Conservation (phyloP, 2,113 vertebrate species). For the Chinchilla lanigera region DNA sequence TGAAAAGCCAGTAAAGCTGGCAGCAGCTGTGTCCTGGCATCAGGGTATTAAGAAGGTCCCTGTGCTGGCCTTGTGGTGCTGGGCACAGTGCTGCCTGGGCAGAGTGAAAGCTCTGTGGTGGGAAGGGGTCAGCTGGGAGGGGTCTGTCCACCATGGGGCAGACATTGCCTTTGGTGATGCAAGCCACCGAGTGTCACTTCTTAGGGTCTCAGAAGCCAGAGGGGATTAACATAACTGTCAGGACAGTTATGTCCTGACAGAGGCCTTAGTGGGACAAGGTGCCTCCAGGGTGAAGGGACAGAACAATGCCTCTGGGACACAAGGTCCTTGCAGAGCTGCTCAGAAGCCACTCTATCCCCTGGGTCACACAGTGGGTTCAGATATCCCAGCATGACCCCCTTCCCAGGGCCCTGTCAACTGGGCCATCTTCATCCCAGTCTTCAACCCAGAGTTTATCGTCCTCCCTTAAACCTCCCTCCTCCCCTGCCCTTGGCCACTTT, state of each 20-base stretch:
- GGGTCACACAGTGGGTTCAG: not conserved
- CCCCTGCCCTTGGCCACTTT: not conserved
- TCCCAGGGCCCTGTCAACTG: not conserved
- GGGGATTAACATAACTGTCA: accelerated
- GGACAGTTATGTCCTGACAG: not conserved
- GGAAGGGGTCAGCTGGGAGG: not conserved
- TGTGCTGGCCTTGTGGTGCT: accelerated
- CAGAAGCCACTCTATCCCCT: no score
- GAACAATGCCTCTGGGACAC: accelerated
- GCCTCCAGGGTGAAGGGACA: not conserved
- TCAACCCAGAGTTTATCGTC: accelerated
- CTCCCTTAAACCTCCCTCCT: not conserved
- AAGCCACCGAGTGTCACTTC: not conserved
- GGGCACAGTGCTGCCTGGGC: not conserved
- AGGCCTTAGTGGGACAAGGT: no score
- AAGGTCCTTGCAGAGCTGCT: not conserved
- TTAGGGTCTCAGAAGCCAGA: not conserved
- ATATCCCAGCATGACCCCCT: not conserved
- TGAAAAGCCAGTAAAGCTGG: not conserved
- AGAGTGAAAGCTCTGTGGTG: not conserved
- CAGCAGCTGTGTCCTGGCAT: no score
- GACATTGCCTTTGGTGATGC: not conserved
- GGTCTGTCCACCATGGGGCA: accelerated
- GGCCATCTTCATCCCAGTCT: not conserved
- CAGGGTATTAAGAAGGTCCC: not conserved